Percentiles rank a stretch among this genome's conserved stretches.
Evolutionary conservation across 2,888 invertebrate species (phyloP).

Genomic region (Embidobia sp.): DNA sequence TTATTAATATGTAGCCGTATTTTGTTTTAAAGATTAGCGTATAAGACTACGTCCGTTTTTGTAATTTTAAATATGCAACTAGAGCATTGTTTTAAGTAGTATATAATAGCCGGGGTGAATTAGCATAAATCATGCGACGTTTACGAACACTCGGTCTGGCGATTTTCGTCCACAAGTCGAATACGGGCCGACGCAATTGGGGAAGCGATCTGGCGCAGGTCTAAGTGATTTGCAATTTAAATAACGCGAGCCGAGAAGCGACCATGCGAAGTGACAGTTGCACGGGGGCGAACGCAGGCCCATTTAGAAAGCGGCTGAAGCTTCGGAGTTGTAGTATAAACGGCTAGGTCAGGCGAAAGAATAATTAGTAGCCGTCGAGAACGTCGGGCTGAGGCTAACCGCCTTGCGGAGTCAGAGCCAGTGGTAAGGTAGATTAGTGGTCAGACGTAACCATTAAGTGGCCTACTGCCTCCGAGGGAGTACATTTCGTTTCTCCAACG

Average conservation of each 20-base stretch:
- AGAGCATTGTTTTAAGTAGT: too few species aligned
- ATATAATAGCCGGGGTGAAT: too few species aligned
- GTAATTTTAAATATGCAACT: too few species aligned
- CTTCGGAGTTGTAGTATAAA: constrained; percentile 60
- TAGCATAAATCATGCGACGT: constrained; percentile 41
- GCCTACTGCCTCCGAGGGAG: constrained; percentile 63
- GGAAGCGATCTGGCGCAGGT: constrained; percentile 35
- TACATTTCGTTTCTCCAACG: constrained; percentile 53
- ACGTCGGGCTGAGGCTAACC: constrained; percentile 70
- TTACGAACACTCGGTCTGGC: constrained; percentile 23
- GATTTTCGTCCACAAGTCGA: constrained; percentile 17
- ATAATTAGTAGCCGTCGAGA: constrained; percentile 74
- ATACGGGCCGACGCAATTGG: constrained; percentile 7
- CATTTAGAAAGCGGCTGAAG: constrained; percentile 48
- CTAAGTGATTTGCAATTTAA: constrained; percentile 44
- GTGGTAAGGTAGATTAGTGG: constrained; percentile 76
- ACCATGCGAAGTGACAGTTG: constrained; percentile 27
- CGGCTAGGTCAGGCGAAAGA: constrained; percentile 72
- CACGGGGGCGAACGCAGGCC: constrained; percentile 16
- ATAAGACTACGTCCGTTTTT: too few species aligned
- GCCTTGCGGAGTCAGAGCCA: constrained; percentile 71
- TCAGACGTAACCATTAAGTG: constrained; percentile 75
- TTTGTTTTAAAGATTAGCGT: too few species aligned
- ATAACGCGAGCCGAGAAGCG: constrained; percentile 27
- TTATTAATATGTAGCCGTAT: too few species aligned